Evolutionary conservation across 2,888 invertebrate species (phyloP), one percentile per base, ranked within the genome.

Genomic region (Neria commutata): DNA sequence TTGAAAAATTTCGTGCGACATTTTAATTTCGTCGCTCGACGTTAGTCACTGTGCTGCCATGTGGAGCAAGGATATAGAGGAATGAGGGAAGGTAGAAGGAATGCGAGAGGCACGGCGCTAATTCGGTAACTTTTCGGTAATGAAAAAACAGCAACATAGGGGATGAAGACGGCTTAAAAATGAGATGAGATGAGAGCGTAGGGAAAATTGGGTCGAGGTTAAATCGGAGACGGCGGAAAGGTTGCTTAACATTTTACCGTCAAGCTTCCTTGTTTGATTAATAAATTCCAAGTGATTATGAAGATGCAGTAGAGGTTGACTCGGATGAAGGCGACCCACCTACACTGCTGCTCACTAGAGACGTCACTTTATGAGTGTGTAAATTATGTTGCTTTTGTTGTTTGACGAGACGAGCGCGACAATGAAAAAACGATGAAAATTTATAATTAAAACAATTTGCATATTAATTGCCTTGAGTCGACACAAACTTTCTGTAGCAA

Each of bases 391-490:
- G 5, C 5, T 29, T 8, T 29, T 29, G 29, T 29, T 11, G 11
- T 5, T 29, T 8, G 11, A 10, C 37, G n/a, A 37, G n/a, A 14
- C n/a, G 3, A 14, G n/a, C 37, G 37, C 11, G 24, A 29, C 49
- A 49, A 49, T 49, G 49, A 17, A 49, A 49, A 33, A 49, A 21
- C 33, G 33, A 33, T 49, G 49, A 25, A 49, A 49, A 49, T 49
- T 49, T 49, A 29, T 33, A 49, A 49, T 49, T 49, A 49, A 49
- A 49, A 49, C 33, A 49, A 49, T 49, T 49, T 49, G 29, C 49
- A 49, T 49, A 29, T 49, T 49, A 49, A 49, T 16, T 48, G 24
- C 26, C 29, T 8, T 37, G 37, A 4, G 16, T 49, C 33, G n/a
- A n/a, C n/a, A n/a, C n/a, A n/a, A n/a, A n/a, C n/a, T n/a, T n/a